These are phyloP conservation scores for Podarcis raffonei DNA, from an alignment of 2,113 vertebrate genomes.

Conservation along the genomic window DNA sequence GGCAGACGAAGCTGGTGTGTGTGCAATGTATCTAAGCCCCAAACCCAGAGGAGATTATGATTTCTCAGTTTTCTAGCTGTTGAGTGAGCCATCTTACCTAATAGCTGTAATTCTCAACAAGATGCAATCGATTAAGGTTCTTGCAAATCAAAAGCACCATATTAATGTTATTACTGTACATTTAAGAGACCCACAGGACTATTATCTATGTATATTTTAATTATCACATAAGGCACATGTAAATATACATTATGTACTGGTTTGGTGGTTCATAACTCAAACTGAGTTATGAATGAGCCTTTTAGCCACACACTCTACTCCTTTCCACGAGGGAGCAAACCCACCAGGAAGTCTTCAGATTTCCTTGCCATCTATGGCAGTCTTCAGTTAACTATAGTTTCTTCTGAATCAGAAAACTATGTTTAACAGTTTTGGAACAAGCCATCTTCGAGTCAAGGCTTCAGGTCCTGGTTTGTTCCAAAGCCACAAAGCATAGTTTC, in stretches of 20 bases:
- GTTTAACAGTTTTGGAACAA: no score
- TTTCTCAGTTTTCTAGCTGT: neutral
- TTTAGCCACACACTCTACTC: no score
- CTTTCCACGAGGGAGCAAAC: no score
- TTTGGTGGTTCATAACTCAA: neutral
- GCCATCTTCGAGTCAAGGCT: no score
- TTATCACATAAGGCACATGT: neutral
- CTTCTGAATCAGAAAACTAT: no score
- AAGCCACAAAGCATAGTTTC: neutral
- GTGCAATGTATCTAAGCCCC: neutral
- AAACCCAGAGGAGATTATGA: neutral
- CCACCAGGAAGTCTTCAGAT: no score
- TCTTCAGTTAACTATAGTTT: no score
- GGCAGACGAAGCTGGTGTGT: neutral
- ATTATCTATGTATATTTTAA: neutral
- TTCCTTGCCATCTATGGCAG: no score
- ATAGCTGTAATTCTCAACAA: neutral
- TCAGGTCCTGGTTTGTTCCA: no score
- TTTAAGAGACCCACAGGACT: neutral
- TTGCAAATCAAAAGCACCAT: neutral
- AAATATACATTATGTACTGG: neutral
- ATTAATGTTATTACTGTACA: neutral
- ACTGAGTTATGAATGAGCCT: neutral
- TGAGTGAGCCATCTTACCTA: neutral
- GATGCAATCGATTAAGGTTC: neutral